Base-by-base conservation (phyloP, 2,797 vertebrate species). In the Tapirus indicus region DNA sequence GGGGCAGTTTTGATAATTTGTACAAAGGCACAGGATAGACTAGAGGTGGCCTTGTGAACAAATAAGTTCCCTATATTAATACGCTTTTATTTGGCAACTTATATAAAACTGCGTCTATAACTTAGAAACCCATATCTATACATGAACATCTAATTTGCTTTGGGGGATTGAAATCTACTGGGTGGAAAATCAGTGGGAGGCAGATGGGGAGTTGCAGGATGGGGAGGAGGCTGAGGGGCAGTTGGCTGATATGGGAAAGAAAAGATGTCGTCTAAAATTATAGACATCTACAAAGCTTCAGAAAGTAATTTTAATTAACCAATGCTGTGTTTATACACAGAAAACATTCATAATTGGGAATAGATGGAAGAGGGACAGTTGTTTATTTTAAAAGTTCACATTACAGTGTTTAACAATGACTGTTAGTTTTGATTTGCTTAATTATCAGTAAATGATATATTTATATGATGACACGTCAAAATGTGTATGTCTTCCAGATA, bases 191-290 rank as follows among this genome's bases (percentile, higher is more conserved):
- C 1, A 7, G 6, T 49, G 56, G 10, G 3, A 77, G 32, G 27
- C n/a, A 66, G 41, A 64, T 25, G 17, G 21, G 3, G 7, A 64
- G 8, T 2, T 54, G 80, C 0, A 16, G 4, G 7, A 56, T 29
- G 38, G 17, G 16, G 16, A 84, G 20, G 8, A 41, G 2, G 0
- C 0, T 16, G 6, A 92, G 3, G 10, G 10, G 1, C 1, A 47
- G 69, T 3, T 66, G 29, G 25, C 0, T 85, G 13, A 44, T 9
- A 35, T 21, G 17, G 20, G 7, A 25, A 78, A 23, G 2, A 69
- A 7, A 47, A 44, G 12, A 35, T 17, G 0, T 35, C n/a, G 41
- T 1, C 8, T 47, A 21, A 64, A 86, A 38, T 80, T 68, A 64
- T 1, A 66, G 2, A n/a, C 25, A 56, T 56, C 84, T 68, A 58